Evolutionary conservation across 2,797 vertebrate species (phyloP).

Genomic region (Anniella stebbinsi): DNA sequence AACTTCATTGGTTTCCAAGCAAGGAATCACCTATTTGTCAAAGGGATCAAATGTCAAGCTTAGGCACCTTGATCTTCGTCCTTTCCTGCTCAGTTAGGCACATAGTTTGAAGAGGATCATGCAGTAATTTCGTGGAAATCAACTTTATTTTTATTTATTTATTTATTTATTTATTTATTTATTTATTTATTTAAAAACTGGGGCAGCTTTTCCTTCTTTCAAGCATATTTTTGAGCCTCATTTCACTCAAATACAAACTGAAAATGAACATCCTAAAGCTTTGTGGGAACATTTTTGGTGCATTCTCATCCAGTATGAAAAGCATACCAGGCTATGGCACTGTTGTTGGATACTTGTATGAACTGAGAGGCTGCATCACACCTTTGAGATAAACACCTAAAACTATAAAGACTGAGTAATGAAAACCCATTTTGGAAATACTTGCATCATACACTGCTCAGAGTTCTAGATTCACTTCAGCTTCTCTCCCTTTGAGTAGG

Average conservation of each 20-base stretch:
- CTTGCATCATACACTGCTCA: not conserved
- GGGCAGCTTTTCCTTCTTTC: not conserved
- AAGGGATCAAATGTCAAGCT: not conserved
- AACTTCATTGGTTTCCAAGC: conserved; percentile 8
- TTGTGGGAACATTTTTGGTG: not conserved
- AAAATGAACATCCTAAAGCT: not conserved
- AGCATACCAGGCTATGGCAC: not conserved
- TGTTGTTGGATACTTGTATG: not conserved
- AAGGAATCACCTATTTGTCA: not conserved
- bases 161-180: too few species aligned
- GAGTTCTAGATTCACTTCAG: not conserved
- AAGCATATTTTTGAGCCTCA: not conserved
- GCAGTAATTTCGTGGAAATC: not conserved
- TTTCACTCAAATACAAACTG: not conserved
- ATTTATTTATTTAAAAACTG: not conserved
- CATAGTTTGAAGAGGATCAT: not conserved
- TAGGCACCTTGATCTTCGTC: not conserved
- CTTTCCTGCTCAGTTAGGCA: not conserved
- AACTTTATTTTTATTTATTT: too few species aligned
- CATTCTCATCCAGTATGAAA: not conserved
- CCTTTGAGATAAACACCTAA: not conserved
- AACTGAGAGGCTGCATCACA: not conserved
- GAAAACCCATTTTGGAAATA: not conserved
- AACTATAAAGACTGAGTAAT: not conserved
- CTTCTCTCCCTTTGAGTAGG: too few species aligned